Percentiles rank a stretch among this genome's conserved stretches.
Conservation (phyloP, 2,113 vertebrate genomes). For the Antechinus stuartii region DNA sequence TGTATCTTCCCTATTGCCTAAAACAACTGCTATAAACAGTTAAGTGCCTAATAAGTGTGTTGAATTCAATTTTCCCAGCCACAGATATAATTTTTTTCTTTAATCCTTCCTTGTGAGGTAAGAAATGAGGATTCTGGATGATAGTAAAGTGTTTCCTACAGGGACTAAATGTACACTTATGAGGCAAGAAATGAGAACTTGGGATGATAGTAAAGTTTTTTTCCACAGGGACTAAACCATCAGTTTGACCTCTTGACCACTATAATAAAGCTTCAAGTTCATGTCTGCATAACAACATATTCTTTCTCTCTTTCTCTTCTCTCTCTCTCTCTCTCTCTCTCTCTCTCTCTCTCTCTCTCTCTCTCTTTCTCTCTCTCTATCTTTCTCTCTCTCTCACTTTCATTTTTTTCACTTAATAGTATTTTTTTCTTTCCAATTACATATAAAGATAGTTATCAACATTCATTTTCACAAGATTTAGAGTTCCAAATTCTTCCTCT, state of each 20-base stretch:
- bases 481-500: no score
- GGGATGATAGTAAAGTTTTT: background rate
- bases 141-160: background rate
- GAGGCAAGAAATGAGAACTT: background rate
- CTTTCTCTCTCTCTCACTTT: no score
- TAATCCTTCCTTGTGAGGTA: background rate
- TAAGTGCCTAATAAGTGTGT: background rate
- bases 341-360: no score
- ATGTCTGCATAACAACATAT: background rate
- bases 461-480: no score
- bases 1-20: background rate
- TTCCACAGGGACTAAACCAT: background rate
- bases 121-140: background rate
- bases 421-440: no score
- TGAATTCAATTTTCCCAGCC: background rate
- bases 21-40: background rate
- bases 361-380: no score
- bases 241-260: background rate
- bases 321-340: no score
- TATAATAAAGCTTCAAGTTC: background rate
- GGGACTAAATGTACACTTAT: background rate
- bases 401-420: no score
- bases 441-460: no score
- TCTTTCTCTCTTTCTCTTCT: background rate
- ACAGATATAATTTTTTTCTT: background rate